These are phyloP conservation scores for Cheilosia impressa DNA, from an alignment of 2,888 invertebrate species.

Conservation along the genomic window DNA sequence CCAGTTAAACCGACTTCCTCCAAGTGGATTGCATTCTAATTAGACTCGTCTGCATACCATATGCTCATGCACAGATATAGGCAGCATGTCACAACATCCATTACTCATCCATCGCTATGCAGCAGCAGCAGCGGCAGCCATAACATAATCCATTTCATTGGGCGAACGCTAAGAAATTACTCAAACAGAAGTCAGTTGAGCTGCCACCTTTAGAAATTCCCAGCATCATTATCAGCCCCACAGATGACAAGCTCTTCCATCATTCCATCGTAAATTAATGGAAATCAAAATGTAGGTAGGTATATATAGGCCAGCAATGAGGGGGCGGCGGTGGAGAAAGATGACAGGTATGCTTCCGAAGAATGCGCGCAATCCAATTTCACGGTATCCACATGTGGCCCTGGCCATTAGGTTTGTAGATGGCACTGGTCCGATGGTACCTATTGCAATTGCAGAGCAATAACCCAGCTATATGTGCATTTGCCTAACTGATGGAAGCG, in stretches of 20 bases:
- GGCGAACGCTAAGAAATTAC: constrained; percentile 54
- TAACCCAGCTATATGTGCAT: constrained; percentile 4
- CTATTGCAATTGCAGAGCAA: constrained; percentile 27
- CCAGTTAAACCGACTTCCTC: constrained; percentile 23
- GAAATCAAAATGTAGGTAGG: constrained; percentile 34
- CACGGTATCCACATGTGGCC: constrained; percentile 60
- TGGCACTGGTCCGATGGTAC: neutral
- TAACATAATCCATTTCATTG: constrained; percentile 58
- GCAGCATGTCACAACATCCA: constrained; percentile 63
- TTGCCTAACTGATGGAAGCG: constrained; percentile 36
- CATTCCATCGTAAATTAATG: constrained; percentile 66
- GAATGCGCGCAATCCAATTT: constrained; percentile 67
- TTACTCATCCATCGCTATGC: constrained; percentile 56
- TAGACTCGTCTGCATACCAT: constrained; percentile 27
- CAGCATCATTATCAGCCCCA: constrained; percentile 69
- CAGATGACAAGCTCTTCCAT: constrained; percentile 71
- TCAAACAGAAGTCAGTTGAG: constrained; percentile 72
- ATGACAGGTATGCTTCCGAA: constrained; percentile 31
- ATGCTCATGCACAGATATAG: neutral
- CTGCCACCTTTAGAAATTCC: constrained; percentile 68
- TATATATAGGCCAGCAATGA: neutral
- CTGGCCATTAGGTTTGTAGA: constrained; percentile 15
- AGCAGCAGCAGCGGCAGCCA: neutral
- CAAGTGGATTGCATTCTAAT: constrained; percentile 49
- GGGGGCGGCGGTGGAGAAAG: constrained; percentile 5